Percentiles rank a stretch among this genome's conserved stretches.
Evolutionary conservation across 2,888 invertebrate species (phyloP).

Genomic region (Drosophila mimica): DNA sequence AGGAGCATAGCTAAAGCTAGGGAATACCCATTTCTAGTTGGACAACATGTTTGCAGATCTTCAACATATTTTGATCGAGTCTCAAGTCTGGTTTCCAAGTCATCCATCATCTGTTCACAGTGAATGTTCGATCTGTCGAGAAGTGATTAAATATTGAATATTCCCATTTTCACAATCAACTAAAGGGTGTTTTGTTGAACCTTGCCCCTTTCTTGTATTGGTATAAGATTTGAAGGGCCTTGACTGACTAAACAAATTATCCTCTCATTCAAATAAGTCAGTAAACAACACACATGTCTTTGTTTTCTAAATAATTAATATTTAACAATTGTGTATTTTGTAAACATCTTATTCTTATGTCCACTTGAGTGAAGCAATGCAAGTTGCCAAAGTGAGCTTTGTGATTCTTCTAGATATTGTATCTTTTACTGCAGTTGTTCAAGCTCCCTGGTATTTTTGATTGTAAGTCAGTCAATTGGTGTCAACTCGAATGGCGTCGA

Average conservation of each 20-base stretch:
- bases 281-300: too few species aligned
- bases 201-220: background rate
- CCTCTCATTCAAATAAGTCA: background rate
- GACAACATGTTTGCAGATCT: background rate
- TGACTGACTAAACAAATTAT: background rate
- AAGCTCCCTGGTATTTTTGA: too few species aligned
- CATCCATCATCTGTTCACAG: background rate
- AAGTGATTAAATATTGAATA: background rate
- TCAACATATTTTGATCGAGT: background rate
- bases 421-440: too few species aligned
- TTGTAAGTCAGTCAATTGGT: too few species aligned
- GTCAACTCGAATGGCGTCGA: too few species aligned
- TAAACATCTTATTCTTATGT: too few species aligned
- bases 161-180: background rate
- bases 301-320: background rate
- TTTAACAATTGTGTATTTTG: background rate
- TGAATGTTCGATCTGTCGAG: background rate
- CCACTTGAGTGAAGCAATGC: too few species aligned
- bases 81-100: background rate
- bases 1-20: background rate
- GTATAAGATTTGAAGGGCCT: background rate
- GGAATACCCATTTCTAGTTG: background rate
- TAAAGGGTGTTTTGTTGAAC: background rate
- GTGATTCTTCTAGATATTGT: background rate
- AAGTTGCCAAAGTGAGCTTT: background rate